These are phyloP conservation scores for Trachelus tabidus DNA, from an alignment of 2,888 invertebrate species.

Conservation along the genomic window DNA sequence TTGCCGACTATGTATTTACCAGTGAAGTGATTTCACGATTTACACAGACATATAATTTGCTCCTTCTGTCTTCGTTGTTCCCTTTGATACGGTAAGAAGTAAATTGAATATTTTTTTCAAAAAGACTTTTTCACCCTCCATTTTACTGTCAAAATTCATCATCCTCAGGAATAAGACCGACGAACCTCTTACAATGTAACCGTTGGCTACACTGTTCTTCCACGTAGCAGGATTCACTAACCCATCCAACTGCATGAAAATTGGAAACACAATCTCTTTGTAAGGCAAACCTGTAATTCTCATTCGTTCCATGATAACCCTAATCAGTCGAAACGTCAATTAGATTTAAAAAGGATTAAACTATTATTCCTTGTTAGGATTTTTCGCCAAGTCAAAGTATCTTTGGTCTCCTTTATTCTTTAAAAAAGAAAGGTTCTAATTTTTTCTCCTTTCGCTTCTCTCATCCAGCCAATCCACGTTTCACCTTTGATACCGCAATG, in stretches of 20 bases:
- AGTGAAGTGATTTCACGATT: neutral
- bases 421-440: neutral
- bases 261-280: neutral
- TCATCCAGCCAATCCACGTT: neutral
- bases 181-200: neutral
- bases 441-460: neutral
- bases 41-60: neutral
- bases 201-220: neutral
- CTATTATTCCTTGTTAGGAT: neutral
- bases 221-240: neutral
- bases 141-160: neutral
- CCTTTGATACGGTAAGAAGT: neutral
- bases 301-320: neutral
- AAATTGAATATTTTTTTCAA: neutral
- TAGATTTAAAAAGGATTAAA: neutral
- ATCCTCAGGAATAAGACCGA: neutral
- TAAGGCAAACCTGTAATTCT: neutral
- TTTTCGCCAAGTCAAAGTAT: neutral
- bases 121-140: neutral
- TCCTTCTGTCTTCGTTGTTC: neutral
- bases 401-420: neutral
- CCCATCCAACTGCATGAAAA: neutral
- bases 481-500: neutral
- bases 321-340: neutral
- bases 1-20: neutral